phyloP scores from a whole-genome alignment of 2,888 invertebrate species.

The Monopis laevigella region DNA sequence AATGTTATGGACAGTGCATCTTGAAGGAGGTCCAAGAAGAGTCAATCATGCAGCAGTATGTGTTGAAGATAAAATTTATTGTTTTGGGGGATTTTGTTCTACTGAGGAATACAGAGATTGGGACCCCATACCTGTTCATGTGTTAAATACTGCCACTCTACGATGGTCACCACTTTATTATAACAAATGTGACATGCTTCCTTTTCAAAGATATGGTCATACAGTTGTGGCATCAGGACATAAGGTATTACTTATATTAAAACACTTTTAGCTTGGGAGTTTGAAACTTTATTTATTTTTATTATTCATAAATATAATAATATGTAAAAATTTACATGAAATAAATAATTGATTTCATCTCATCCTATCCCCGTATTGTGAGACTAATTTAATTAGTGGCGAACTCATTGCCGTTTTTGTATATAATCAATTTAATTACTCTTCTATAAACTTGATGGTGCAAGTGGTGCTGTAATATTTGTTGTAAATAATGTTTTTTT shows the following conservation, averaged over 20 bases:
- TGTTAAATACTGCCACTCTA: constrained; percentile 78
- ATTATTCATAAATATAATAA: no score
- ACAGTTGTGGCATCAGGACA: constrained; percentile 84
- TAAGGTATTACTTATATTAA: no score
- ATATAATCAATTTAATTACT: no score
- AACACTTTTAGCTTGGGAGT: no score
- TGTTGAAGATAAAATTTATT: constrained; percentile 82
- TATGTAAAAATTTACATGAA: no score
- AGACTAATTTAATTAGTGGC: no score
- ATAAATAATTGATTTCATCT: no score
- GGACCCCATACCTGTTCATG: constrained; percentile 87
- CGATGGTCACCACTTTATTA: constrained; percentile 67
- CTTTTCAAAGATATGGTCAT: constrained; percentile 91
- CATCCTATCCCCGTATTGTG: no score
- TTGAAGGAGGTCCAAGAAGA: constrained; percentile 90
- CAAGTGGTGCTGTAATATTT: no score
- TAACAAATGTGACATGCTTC: constrained; percentile 65
- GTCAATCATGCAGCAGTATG: constrained; percentile 93
- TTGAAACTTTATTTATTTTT: no score
- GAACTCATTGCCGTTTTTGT: no score
- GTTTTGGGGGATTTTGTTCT: constrained; percentile 93
- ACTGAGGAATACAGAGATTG: constrained; percentile 80
- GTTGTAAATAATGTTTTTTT: not conserved
- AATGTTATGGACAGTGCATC: constrained; percentile 86
- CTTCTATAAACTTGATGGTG: no score